Conservation (phyloP, 2,113 vertebrate species). For the Protobothrops mucrosquamatus region DNA sequence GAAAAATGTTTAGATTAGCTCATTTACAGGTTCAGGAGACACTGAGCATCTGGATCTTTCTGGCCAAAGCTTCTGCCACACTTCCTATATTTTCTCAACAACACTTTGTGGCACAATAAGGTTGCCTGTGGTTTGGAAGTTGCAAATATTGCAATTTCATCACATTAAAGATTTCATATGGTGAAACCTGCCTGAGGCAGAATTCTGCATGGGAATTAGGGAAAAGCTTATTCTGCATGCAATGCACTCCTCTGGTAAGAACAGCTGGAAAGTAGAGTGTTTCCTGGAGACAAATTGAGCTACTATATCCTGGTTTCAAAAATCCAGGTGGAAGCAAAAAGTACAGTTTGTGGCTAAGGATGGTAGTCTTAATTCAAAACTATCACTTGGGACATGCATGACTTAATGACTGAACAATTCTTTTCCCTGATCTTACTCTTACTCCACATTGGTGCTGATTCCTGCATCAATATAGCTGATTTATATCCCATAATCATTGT, state of each 20-base stretch:
- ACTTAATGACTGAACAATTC: not conserved
- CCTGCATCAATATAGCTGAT: not conserved
- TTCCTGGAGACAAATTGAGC: not conserved
- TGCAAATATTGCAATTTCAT: not conserved
- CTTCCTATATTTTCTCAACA: not conserved
- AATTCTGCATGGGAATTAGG: not conserved
- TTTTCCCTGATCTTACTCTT: not conserved
- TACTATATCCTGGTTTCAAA: not conserved
- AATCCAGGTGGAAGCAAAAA: not conserved
- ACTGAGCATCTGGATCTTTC: not conserved
- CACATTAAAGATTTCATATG: not conserved
- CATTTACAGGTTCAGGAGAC: not conserved
- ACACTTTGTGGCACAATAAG: not conserved
- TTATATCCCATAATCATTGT: not conserved
- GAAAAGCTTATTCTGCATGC: not conserved
- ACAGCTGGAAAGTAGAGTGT: not conserved
- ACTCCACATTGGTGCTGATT: not conserved
- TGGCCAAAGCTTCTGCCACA: not conserved
- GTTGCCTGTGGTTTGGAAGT: not conserved
- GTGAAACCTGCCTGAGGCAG: not conserved
- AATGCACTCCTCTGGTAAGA: not conserved
- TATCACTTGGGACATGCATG: not conserved
- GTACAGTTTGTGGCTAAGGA: not conserved
- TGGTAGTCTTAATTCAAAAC: not conserved
- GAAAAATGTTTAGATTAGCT: not conserved